These are phyloP conservation scores for Enteromius anoplus DNA, from an alignment of 2,797 vertebrate genomes.

Conservation along the genomic window DNA sequence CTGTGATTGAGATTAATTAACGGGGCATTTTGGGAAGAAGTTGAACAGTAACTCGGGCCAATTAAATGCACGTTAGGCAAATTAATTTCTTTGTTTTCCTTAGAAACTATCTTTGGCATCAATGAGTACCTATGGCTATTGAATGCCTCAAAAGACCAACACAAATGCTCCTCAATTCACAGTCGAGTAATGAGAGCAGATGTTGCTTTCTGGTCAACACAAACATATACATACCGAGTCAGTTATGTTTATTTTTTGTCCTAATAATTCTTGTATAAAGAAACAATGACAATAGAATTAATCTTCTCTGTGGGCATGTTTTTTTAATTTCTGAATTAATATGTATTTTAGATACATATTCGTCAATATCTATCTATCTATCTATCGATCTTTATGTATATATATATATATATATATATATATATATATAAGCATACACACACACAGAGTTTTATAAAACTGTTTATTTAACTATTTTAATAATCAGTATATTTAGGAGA, in stretches of 20 bases:
- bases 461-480: too few species aligned
- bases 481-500: too few species aligned
- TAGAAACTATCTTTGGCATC: conserved; percentile 18
- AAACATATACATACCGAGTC: conserved; percentile 20
- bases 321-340: not conserved
- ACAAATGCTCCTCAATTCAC: conserved; percentile 32
- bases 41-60: conserved; percentile 60
- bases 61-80: conserved; percentile 59
- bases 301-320: not conserved
- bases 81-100: conserved; percentile 46
- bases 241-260: not conserved
- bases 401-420: too few species aligned
- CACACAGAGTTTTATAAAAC: too few species aligned
- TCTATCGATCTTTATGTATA: too few species aligned
- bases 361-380: too few species aligned
- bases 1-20: conserved; percentile 78
- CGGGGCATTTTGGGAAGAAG: conserved; percentile 70
- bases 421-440: too few species aligned
- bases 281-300: not conserved
- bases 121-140: conserved; percentile 44
- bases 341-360: too few species aligned
- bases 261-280: not conserved
- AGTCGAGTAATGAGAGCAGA: conserved; percentile 38
- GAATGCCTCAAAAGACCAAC: conserved; percentile 37
- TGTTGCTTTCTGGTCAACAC: conserved; percentile 36